Conservation (phyloP, 2,888 invertebrate genomes). For the Tyria jacobaeae region DNA sequence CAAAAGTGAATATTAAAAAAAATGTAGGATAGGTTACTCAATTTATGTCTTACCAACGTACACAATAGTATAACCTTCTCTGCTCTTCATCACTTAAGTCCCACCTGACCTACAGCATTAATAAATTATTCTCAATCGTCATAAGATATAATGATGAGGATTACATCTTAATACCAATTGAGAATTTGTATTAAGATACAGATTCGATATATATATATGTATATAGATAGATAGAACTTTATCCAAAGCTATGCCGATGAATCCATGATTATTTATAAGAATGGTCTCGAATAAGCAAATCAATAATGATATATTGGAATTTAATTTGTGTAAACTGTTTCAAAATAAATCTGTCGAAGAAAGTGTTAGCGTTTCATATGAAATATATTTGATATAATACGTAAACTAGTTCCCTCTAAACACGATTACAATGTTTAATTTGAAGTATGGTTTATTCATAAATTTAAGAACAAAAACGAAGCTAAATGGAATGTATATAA, state of each 20-base stretch:
- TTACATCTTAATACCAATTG: too few relatives aligned
- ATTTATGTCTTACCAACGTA: slow-evolving; percentile 9
- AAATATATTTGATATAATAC: background rate
- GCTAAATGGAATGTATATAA: slow-evolving; percentile 1
- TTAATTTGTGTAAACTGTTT: background rate
- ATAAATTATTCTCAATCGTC: too few relatives aligned
- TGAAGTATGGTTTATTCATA: background rate
- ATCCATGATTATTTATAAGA: too few relatives aligned
- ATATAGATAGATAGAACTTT: too few relatives aligned
- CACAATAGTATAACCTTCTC: slow-evolving; percentile 2
- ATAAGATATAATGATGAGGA: too few relatives aligned
- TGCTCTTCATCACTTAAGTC: slow-evolving; percentile 9
- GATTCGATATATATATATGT: too few relatives aligned
- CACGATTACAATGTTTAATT: background rate
- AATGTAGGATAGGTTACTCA: background rate
- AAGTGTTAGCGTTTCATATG: background rate
- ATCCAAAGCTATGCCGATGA: too few relatives aligned
- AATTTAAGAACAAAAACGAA: background rate
- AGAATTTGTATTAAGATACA: too few relatives aligned
- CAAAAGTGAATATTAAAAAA: slow-evolving; percentile 7
- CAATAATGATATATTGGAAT: background rate
- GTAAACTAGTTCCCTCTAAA: background rate
- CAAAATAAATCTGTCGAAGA: background rate
- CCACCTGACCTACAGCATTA: background rate
- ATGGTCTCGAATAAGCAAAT: too few relatives aligned